These are phyloP conservation scores for Cervus canadensis DNA, from an alignment of 2,113 vertebrate species.

Conservation along the genomic window DNA sequence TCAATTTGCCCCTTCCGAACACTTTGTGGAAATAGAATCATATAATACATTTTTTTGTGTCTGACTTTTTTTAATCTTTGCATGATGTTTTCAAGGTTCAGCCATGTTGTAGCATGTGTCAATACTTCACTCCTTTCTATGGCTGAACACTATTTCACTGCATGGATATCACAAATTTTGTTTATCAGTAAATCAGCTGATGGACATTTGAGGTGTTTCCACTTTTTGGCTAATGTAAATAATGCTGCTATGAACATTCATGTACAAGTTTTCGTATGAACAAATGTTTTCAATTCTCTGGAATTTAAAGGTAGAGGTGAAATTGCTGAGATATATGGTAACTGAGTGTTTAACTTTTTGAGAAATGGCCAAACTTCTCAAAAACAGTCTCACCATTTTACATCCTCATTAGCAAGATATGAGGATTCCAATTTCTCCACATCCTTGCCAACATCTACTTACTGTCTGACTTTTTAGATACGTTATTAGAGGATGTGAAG, in stretches of 20 bases:
- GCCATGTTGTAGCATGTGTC: neutral
- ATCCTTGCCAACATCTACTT: neutral
- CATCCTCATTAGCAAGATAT: neutral
- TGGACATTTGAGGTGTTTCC: neutral
- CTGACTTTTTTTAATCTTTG: neutral
- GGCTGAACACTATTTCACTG: neutral
- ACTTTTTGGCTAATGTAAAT: neutral
- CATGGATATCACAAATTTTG: neutral
- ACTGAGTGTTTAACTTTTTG: neutral
- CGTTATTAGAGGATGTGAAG: neutral
- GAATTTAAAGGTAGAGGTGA: neutral
- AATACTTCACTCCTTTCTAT: neutral
- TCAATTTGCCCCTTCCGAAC: neutral
- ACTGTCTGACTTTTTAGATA: neutral
- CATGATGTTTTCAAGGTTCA: neutral
- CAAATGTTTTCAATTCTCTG: neutral
- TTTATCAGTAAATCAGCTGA: neutral
- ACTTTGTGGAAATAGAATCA: neutral
- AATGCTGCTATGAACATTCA: neutral
- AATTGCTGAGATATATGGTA: neutral
- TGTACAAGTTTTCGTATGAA: neutral
- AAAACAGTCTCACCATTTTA: neutral
- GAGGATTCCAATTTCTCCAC: neutral
- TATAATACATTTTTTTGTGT: neutral
- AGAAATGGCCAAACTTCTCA: neutral